These are phyloP conservation scores for Aplochiton taeniatus DNA, from an alignment of 2,797 vertebrate species.

Conservation along the genomic window DNA sequence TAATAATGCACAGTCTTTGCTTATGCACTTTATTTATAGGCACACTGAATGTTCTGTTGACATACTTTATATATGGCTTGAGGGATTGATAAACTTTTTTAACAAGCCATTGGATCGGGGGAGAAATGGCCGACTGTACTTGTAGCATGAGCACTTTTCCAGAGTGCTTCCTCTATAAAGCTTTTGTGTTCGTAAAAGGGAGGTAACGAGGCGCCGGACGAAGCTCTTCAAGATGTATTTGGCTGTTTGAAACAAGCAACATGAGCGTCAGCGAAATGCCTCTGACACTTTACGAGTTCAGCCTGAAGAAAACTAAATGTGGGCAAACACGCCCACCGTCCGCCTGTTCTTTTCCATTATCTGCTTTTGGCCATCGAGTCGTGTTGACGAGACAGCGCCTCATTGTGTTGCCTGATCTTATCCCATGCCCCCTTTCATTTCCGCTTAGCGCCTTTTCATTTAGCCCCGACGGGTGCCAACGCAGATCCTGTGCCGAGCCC, in stretches of 20 bases:
- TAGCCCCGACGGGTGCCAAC: conserved; percentile 32
- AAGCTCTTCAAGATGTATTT: conserved; percentile 15
- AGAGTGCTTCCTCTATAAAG: conserved; percentile 28
- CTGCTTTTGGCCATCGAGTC: conserved; percentile 60
- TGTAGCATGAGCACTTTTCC: conserved; percentile 30
- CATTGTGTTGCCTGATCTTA: conserved; percentile 75
- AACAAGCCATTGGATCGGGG: neutral
- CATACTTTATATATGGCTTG: conserved; percentile 40
- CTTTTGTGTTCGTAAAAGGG: conserved; percentile 24
- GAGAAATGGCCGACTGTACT: neutral
- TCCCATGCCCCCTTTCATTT: conserved; percentile 74
- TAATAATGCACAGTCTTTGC: conserved; percentile 58
- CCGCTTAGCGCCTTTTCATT: conserved; percentile 70
- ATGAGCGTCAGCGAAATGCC: conserved; percentile 46
- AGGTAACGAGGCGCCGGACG: too few species aligned
- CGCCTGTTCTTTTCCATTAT: conserved; percentile 65
- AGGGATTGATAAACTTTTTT: conserved; percentile 31
- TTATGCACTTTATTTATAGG: conserved; percentile 46
- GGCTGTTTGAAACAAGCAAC: conserved; percentile 46
- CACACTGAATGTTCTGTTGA: conserved; percentile 49
- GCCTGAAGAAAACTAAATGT: conserved; percentile 17
- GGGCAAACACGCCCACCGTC: conserved; percentile 51
- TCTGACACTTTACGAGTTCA: conserved; percentile 24
- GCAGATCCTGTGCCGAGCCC: conserved; percentile 56
- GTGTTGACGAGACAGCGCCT: conserved; percentile 73